A percentile compares a stretch with the other conserved stretches of the same genome.
phyloP scores from a whole-genome alignment of 2,797 vertebrate species.

The Darevskia nairensis region DNA sequence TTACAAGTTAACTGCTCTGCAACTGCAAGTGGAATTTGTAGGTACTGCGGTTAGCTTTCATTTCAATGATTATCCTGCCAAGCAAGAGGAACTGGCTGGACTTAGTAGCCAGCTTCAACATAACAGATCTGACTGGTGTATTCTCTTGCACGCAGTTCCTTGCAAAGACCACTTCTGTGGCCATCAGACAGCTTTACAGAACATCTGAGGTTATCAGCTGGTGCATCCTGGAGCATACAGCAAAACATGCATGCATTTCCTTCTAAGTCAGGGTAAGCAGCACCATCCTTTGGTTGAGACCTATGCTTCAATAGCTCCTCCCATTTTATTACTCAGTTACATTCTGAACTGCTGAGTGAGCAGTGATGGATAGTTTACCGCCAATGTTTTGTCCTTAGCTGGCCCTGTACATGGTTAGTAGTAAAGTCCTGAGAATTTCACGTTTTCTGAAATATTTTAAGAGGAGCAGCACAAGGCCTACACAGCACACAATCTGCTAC shows the following conservation, averaged over 20 bases:
- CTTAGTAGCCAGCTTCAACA: neutral
- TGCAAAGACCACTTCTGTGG: neutral
- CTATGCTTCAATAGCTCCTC: neutral
- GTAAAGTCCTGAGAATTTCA: neutral
- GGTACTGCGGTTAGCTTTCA: neutral
- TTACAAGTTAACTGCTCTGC: neutral
- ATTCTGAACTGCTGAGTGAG: slow-evolving; percentile 8
- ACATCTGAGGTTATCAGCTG: neutral
- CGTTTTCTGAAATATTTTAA: neutral
- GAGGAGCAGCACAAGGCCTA: neutral
- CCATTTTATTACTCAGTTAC: slow-evolving; percentile 16
- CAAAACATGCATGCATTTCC: neutral
- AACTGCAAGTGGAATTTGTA: neutral
- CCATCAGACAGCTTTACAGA: neutral
- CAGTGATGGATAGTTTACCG: slow-evolving; percentile 33
- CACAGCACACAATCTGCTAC: neutral
- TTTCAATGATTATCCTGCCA: too few relatives aligned
- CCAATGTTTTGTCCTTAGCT: slow-evolving; percentile 34
- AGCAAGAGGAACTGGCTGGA: neutral
- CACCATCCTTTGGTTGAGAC: neutral
- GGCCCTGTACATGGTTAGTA: neutral
- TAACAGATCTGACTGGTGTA: neutral
- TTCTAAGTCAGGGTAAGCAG: slow-evolving; percentile 1
- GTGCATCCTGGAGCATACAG: neutral
- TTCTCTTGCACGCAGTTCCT: neutral